Evolutionary conservation across 2,888 invertebrate species (phyloP).

Genomic region (Liodrosophila aerea): DNA sequence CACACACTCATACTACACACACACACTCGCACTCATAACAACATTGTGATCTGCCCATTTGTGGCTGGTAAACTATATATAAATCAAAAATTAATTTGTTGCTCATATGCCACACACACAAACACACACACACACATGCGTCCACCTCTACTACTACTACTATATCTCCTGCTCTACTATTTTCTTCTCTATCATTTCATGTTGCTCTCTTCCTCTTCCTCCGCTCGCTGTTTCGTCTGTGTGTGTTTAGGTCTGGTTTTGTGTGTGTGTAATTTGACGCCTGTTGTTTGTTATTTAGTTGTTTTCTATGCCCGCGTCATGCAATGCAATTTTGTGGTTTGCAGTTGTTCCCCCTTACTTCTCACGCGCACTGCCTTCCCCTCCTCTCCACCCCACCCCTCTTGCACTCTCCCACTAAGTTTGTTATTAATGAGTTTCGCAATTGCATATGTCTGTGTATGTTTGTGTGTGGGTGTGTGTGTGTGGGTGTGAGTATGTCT

Average conservation of each 20-base stretch:
- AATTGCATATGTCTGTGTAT: constrained; percentile 8
- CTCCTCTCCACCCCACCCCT: neutral
- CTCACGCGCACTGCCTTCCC: neutral
- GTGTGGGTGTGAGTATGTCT: no score
- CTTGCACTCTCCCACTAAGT: neutral
- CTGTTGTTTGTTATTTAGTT: constrained; percentile 77
- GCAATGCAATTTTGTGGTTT: constrained; percentile 76
- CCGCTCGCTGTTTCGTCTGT: constrained; percentile 19
- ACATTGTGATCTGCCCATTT: neutral
- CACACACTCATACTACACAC: constrained; percentile 8
- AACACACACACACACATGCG: constrained; percentile 2
- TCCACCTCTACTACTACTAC: no score
- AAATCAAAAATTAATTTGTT: constrained; percentile 77
- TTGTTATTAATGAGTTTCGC: constrained; percentile 70
- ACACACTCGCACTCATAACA: constrained; percentile 2
- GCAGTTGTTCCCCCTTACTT: constrained; percentile 29
- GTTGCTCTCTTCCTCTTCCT: neutral
- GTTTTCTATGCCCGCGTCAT: constrained; percentile 65
- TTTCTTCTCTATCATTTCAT: no score
- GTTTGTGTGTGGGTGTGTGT: neutral
- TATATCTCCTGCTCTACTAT: no score
- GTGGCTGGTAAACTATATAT: constrained; percentile 21
- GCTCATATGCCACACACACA: constrained; percentile 44
- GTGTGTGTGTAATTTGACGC: constrained; percentile 75
- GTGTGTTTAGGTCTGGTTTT: constrained; percentile 46